Evolutionary conservation across 2,113 vertebrate genomes (phyloP).

Genomic region (Opisthocomus hoazin): DNA sequence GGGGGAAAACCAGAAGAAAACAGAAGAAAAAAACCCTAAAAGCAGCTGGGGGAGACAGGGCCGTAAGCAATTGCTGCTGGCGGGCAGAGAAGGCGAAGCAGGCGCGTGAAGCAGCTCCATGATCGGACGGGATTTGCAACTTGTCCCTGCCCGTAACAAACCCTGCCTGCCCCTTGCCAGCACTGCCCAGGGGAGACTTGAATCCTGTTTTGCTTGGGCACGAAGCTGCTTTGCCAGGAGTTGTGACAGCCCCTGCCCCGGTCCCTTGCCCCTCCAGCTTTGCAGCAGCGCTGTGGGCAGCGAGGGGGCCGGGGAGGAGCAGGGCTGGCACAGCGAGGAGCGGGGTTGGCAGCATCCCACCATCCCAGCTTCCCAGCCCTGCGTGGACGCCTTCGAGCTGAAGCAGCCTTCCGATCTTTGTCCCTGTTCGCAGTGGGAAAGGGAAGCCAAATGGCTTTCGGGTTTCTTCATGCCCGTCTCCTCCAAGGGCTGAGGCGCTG

Average conservation of each 20-base stretch:
- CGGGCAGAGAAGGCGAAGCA: background rate
- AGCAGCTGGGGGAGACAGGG: background rate
- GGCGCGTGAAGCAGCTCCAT: too few species aligned
- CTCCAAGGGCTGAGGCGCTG: background rate
- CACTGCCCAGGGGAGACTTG: background rate
- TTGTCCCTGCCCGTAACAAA: background rate
- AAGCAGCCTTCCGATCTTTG: background rate
- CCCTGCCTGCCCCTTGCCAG: background rate
- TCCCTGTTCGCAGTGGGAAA: background rate
- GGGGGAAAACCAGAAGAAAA: too few species aligned
- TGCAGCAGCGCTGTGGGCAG: background rate
- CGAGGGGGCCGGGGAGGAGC: background rate
- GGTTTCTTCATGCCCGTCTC: rapidly evolving
- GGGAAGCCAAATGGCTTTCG: background rate
- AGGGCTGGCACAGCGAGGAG: background rate
- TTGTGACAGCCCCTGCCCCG: background rate
- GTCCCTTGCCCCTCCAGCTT: background rate
- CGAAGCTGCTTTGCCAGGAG: background rate
- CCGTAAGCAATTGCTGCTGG: background rate
- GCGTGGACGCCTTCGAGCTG: background rate
- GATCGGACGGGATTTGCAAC: background rate
- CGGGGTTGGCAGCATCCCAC: background rate
- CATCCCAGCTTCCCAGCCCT: background rate
- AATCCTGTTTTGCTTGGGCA: background rate
- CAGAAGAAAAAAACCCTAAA: background rate